phyloP scores from a whole-genome alignment of 2,888 invertebrate species.

The Hypomecis atomaria region DNA sequence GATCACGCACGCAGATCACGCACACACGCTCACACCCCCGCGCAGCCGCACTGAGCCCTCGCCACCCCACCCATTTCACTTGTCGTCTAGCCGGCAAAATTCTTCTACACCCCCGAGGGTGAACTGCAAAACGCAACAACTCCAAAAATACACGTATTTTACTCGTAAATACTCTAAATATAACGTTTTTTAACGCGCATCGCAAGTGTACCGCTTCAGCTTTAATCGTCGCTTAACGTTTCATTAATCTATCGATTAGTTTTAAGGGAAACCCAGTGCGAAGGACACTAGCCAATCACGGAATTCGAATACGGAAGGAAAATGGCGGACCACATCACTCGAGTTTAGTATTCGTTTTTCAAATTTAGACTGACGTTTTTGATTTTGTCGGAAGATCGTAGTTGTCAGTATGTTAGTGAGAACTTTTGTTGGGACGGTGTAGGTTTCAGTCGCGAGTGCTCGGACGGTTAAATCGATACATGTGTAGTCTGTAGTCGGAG shows the following conservation, averaged over 20 bases:
- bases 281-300: slow-evolving; percentile 47
- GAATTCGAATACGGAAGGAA: slow-evolving; percentile 60
- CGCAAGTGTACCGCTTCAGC: slow-evolving; percentile 60
- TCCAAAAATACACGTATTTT: slow-evolving; percentile 55
- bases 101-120: slow-evolving; percentile 75
- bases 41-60: slow-evolving; percentile 66
- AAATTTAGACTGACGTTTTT: slow-evolving; percentile 25
- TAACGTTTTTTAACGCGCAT: slow-evolving; percentile 49
- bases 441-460: slow-evolving; percentile 50
- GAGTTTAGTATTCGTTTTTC: slow-evolving; percentile 48
- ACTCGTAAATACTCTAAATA: slow-evolving; percentile 50
- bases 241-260: slow-evolving; percentile 47
- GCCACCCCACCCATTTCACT: slow-evolving; percentile 77
- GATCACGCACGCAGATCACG: slow-evolving; percentile 69
- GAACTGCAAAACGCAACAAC: slow-evolving; percentile 77
- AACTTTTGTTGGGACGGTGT: slow-evolving; percentile 52
- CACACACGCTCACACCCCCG: slow-evolving; percentile 67
- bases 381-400: slow-evolving; percentile 33
- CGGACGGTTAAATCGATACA: slow-evolving; percentile 68
- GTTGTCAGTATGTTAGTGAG: slow-evolving; percentile 60
- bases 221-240: slow-evolving; percentile 66
- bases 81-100: slow-evolving; percentile 76
- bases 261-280: slow-evolving; percentile 43
- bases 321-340: slow-evolving; percentile 69
- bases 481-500: slow-evolving; percentile 37